Conservation (phyloP, 2,113 vertebrate species). For the Thunnus maccoyii region DNA sequence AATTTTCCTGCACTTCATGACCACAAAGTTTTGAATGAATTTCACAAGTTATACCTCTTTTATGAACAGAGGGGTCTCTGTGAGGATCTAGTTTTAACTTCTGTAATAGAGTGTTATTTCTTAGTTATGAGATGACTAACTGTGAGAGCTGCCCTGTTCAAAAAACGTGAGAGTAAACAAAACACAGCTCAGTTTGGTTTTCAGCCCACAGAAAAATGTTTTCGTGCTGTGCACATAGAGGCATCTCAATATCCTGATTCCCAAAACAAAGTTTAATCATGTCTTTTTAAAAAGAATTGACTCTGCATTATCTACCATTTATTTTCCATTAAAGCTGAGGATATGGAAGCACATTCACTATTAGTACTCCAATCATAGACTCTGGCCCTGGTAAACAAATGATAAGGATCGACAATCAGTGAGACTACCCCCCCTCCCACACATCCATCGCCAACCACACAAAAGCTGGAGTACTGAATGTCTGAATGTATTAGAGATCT, state of each 20-base stretch:
- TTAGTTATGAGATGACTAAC: background rate
- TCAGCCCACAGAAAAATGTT: slow-evolving; percentile 10
- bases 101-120: slow-evolving; percentile 16
- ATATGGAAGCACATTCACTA: slow-evolving; percentile 32
- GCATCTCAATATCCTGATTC: slow-evolving; percentile 43
- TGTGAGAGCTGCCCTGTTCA: slow-evolving; percentile 8
- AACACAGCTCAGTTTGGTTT: slow-evolving; percentile 4
- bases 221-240: slow-evolving; percentile 5
- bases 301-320: slow-evolving; percentile 24
- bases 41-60: background rate
- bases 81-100: slow-evolving; percentile 20
- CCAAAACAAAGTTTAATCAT: slow-evolving; percentile 55
- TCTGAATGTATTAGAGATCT: background rate
- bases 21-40: slow-evolving; percentile 37
- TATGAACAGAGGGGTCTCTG: background rate
- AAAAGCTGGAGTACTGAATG: background rate
- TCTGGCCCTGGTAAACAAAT: slow-evolving; percentile 52
- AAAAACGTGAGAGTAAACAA: slow-evolving; percentile 16
- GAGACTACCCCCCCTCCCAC: background rate
- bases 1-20: background rate
- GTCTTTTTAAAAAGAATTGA: slow-evolving; percentile 25
- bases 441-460: background rate
- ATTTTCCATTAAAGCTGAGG: slow-evolving; percentile 47
- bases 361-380: slow-evolving; percentile 49
- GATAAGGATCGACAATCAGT: slow-evolving; percentile 44